phyloP scores from a whole-genome alignment of 2,113 vertebrate species.

The Sinocyclocheilus maitianheensis region DNA sequence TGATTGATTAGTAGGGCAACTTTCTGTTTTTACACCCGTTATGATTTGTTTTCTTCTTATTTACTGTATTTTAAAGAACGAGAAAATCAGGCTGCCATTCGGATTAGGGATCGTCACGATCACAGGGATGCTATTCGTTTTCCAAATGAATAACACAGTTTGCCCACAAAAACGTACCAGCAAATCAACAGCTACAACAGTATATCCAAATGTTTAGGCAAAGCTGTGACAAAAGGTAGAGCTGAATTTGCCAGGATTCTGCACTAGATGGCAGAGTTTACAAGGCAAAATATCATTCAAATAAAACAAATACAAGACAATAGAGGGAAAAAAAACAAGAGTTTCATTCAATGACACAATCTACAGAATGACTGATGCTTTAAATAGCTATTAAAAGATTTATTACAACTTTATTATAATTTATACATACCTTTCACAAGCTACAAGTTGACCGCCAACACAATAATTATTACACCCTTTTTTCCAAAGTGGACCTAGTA shows the following conservation, averaged over 20 bases:
- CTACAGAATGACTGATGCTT: background rate
- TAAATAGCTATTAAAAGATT: slow-evolving; percentile 77
- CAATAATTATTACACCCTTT: slow-evolving; percentile 67
- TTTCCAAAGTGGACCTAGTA: slow-evolving; percentile 60
- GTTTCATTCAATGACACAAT: background rate
- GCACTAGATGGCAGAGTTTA: slow-evolving; percentile 75
- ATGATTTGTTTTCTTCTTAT: background rate
- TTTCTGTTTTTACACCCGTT: background rate
- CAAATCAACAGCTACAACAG: background rate
- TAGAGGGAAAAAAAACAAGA: too few relatives aligned
- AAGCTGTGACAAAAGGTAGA: too few relatives aligned
- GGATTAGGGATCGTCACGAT: background rate
- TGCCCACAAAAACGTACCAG: too few relatives aligned
- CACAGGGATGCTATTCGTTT: background rate
- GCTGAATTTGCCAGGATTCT: background rate
- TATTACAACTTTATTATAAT: slow-evolving; percentile 77
- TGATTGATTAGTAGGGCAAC: background rate
- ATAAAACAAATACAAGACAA: background rate
- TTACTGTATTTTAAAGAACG: background rate
- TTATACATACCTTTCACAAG: slow-evolving; percentile 78
- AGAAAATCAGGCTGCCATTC: background rate
- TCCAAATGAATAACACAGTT: background rate
- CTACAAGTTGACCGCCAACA: slow-evolving; percentile 77
- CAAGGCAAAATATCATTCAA: slow-evolving; percentile 45
- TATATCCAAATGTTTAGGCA: too few relatives aligned